Percentiles rank a stretch among this genome's conserved stretches.
Evolutionary conservation across 2,888 invertebrate genomes (phyloP).

Genomic region (Odontocolon sp.): DNA sequence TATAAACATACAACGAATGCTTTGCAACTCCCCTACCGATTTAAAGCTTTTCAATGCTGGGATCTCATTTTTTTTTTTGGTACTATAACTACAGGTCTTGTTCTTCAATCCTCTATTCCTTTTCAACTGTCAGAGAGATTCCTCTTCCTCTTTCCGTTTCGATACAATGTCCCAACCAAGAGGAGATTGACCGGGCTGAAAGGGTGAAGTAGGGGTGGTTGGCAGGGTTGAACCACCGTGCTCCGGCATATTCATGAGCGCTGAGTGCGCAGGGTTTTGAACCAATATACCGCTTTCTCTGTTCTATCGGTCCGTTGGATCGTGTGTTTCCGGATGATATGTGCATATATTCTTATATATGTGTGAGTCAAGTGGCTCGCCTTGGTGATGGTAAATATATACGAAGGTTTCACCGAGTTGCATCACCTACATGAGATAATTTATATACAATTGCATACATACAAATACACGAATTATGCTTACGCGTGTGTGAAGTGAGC

Average conservation of each 20-base stretch:
- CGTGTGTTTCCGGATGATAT: conserved; percentile 30
- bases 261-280: conserved; percentile 77
- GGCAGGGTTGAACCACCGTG: conserved; percentile 73
- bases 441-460: conserved; percentile 58
- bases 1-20: conserved; percentile 63
- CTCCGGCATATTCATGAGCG: conserved; percentile 77
- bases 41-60: background rate
- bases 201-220: conserved; percentile 66
- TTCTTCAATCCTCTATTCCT: conserved; percentile 2
- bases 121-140: conserved; percentile 23
- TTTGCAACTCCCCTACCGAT: background rate
- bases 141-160: conserved; percentile 63
- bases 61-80: background rate
- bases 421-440: conserved; percentile 56
- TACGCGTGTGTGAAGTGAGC: background rate
- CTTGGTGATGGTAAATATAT: background rate
- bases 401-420: conserved; percentile 10
- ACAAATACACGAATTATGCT: conserved; percentile 59
- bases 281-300: conserved; percentile 72
- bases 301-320: conserved; percentile 42
- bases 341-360: background rate
- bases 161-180: conserved; percentile 69
- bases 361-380: background rate
- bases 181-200: conserved; percentile 72
- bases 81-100: conserved; percentile 37